phyloP scores from a whole-genome alignment of 2,888 invertebrate genomes.

The Eristalinus aeneus region DNA sequence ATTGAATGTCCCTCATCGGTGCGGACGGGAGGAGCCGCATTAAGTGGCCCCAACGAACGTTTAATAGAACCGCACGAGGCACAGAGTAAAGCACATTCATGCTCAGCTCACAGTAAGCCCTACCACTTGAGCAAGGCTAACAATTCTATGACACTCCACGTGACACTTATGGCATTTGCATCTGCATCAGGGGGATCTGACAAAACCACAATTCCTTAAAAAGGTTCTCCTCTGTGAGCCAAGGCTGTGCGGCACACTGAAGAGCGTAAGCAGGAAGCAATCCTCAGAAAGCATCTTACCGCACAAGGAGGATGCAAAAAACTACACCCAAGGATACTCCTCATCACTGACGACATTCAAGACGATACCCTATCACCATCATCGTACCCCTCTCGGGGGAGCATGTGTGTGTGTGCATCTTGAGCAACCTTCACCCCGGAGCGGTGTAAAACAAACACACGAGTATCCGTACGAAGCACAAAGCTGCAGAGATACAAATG shows the following conservation, averaged over 20 bases:
- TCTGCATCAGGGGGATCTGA: background rate
- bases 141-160: constrained; percentile 42
- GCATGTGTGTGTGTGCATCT: constrained; percentile 14
- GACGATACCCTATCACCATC: constrained; percentile 53
- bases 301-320: constrained; percentile 5
- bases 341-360: constrained; percentile 61
- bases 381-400: constrained; percentile 16
- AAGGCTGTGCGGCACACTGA: constrained; percentile 3
- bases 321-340: constrained; percentile 52
- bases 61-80: background rate
- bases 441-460: constrained; percentile 19
- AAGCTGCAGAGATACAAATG: constrained; percentile 1
- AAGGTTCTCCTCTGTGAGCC: background rate
- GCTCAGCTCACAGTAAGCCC: constrained; percentile 16
- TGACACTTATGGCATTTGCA: constrained; percentile 1
- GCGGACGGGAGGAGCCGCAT: background rate
- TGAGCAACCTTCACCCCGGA: constrained; percentile 65
- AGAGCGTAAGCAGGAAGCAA: constrained; percentile 43
- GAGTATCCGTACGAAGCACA: background rate
- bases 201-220: constrained; percentile 23
- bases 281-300: constrained; percentile 23
- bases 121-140: constrained; percentile 14
- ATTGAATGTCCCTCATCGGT: background rate
- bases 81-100: background rate
- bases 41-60: background rate